phyloP scores from a whole-genome alignment of 30 jellyfish, hydroid and myxozoan genomes.

The Pseudorhiza aurosa region DNA sequence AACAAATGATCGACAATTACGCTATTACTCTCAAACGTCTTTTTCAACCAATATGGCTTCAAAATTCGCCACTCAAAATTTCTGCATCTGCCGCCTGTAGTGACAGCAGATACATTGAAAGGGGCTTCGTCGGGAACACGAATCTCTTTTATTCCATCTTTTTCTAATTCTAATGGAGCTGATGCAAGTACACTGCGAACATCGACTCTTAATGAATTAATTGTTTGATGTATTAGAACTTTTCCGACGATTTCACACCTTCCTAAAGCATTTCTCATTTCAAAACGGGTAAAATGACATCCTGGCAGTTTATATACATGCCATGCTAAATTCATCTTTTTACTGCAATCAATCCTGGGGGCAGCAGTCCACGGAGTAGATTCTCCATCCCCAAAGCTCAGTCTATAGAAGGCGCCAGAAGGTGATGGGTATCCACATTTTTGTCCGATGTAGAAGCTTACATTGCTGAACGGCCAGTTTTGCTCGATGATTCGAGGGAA shows the following conservation, averaged over 20 bases:
- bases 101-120: conserved; percentile 13
- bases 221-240: background rate
- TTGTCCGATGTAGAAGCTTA: background rate
- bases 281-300: conserved; percentile 21
- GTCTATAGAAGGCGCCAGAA: background rate
- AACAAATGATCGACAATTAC: conserved; percentile 7
- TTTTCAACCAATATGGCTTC: conserved; percentile 21
- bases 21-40: background rate
- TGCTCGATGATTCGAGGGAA: too few relatives aligned
- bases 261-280: conserved; percentile 32
- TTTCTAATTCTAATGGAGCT: background rate
- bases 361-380: conserved; percentile 15
- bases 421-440: conserved; percentile 20
- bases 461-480: background rate
- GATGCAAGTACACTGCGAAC: conserved; percentile 2
- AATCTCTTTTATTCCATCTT: background rate
- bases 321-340: background rate
- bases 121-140: conserved; percentile 24
- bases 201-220: background rate
- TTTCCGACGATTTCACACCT: background rate
- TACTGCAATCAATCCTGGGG: conserved; percentile 17
- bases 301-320: conserved; percentile 49
- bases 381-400: conserved; percentile 53
- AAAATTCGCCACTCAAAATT: conserved; percentile 27
- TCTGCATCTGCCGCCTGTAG: conserved; percentile 51